Base-by-base conservation (phyloP, 2,113 vertebrate genomes). In the Sander vitreus region DNA sequence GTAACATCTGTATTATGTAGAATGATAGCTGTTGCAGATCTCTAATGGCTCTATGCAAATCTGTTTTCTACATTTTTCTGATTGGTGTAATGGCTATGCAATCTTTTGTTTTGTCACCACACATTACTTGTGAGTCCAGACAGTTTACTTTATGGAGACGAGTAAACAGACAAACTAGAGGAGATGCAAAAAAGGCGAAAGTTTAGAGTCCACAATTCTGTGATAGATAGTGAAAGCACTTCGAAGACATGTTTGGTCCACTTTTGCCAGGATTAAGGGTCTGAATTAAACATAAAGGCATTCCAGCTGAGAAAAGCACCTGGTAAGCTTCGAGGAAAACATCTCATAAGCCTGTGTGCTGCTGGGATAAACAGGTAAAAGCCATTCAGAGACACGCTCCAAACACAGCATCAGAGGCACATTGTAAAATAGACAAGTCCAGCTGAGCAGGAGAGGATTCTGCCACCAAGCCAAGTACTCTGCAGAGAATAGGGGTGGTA, bases 351-450 rank as follows among this genome's bases (percentile, higher is more conserved):
- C 92, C 88, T 73, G 88, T 88, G 84, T 92, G 92, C 89, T 92
- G 88, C 82, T 80, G 92, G 91, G 93, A 94, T 94, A 95, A 94
- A 95, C 91, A 94, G 93, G 94, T 94, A 94, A 86, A 87, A 93
- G 87, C 86, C 91, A 94, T 94, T 94, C 93, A 85, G 84, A 87
- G 91, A 88, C 94, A 94, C 80, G 86, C 87, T 92, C 90, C 88
- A 89, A 93, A 90, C 92, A 87, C 81, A 55, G 87, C 90, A 92
- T 90, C 89, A 89, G 66, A 91, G 80, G 74, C 84, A 79, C 85
- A 85, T 92, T 91, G 76, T n/a, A 90, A 94, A 94, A 95, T 93
- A 94, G 89, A 91, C 85, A 74, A 63, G 91, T 90, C 87, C 81
- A 80, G 91, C 89, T 91, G 86, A 90, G 88, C 89, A 73, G 86